phyloP scores from a whole-genome alignment of 2,113 vertebrate species.

The Pachycephala philippinensis region DNA sequence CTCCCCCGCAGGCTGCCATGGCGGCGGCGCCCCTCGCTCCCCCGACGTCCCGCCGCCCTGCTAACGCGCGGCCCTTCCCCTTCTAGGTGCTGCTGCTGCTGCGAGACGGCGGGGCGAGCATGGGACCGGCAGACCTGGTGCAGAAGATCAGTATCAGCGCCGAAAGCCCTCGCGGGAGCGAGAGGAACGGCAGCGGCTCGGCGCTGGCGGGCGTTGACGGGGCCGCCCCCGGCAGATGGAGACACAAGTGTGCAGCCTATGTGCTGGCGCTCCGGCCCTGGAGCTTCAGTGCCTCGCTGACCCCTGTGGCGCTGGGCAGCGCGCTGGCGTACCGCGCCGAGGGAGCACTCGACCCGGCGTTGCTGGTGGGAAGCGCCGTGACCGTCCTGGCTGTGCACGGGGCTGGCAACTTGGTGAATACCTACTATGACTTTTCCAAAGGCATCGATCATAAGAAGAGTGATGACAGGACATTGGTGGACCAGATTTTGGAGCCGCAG shows the following conservation, averaged over 20 bases:
- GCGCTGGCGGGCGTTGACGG: background rate
- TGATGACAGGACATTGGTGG: constrained; percentile 94
- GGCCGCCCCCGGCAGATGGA: constrained; percentile 42
- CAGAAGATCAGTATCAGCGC: constrained; percentile 66
- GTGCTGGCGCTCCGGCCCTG: constrained; percentile 92
- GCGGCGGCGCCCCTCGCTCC: rapidly evolving
- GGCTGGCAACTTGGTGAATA: constrained; percentile 95
- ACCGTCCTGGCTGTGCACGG: constrained; percentile 92
- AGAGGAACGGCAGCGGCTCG: background rate
- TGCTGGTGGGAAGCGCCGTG: constrained; percentile 87
- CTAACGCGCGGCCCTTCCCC: background rate
- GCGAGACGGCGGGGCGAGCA: background rate
- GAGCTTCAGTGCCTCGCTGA: constrained; percentile 97
- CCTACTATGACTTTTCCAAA: constrained; percentile 99
- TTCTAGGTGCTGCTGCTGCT: background rate
- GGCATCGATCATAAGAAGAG: constrained; percentile 99
- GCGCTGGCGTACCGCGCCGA: constrained; percentile 89
- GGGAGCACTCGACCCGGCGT: constrained; percentile 82
- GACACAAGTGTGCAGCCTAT: constrained; percentile 89
- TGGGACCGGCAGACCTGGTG: constrained; percentile 42
- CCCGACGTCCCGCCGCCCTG: rapidly evolving
- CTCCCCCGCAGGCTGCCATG: rapidly evolving
- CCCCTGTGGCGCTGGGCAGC: constrained; percentile 90
- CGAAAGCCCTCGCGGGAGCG: constrained; percentile 26
- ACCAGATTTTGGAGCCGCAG: constrained; percentile 91